Conservation (phyloP, 1,140 invertebrate species). For the Drosophila fuyamai region DNA sequence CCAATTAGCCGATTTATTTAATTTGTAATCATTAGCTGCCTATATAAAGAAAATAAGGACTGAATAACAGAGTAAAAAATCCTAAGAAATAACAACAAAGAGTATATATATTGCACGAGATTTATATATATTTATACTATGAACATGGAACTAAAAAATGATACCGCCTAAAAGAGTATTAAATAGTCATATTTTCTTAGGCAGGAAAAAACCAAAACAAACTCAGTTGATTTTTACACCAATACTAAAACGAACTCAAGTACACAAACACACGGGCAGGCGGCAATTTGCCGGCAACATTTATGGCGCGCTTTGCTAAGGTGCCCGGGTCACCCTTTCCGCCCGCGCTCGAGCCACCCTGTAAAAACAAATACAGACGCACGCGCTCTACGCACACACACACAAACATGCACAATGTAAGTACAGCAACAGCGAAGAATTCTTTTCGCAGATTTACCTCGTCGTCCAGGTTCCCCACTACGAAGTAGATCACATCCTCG, state of each 20-base stretch:
- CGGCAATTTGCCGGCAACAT: constrained; percentile 61
- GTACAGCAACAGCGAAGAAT: constrained; percentile 29
- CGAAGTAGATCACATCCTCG: constrained; percentile 76
- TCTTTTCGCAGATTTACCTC: constrained; percentile 63
- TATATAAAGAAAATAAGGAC: no score
- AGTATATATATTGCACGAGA: no score
- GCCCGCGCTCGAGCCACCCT: constrained; percentile 23
- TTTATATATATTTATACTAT: no score
- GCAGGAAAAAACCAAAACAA: constrained; percentile 30
- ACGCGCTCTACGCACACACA: constrained; percentile 17
- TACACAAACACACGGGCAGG: constrained; percentile 16
- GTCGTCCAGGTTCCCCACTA: constrained; percentile 77
- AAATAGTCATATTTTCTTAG: neutral
- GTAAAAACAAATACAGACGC: constrained; percentile 25
- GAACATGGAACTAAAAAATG: no score
- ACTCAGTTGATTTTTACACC: constrained; percentile 28
- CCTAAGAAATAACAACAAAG: no score
- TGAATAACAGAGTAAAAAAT: no score
- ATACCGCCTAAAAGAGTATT: neutral
- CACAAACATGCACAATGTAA: constrained; percentile 38
- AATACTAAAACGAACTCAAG: constrained; percentile 21
- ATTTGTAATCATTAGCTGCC: no score
- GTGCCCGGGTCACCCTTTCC: constrained; percentile 52
- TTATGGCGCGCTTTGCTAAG: constrained; percentile 66
- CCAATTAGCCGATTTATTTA: no score